phyloP scores from a whole-genome alignment of 2,113 vertebrate species.

The Thamnophis sirtalis region DNA sequence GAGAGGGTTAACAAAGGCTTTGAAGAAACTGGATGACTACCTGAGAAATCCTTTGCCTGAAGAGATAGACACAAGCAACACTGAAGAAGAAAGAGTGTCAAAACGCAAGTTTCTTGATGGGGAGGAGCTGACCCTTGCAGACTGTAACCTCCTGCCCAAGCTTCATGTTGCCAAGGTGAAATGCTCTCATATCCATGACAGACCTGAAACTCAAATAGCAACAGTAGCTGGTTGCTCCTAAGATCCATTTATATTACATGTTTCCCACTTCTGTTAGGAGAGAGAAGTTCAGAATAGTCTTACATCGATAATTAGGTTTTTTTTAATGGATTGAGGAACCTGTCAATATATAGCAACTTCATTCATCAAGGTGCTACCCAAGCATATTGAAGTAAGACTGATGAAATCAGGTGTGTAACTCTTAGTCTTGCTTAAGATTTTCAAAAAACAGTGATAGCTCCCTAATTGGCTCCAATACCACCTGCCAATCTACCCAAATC shows the following conservation, averaged over 20 bases:
- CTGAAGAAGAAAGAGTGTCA: slow-evolving; percentile 82
- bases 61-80: slow-evolving; percentile 84
- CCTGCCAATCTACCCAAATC: background rate
- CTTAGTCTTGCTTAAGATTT: background rate
- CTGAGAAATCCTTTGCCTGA: slow-evolving; percentile 85
- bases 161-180: slow-evolving; percentile 96
- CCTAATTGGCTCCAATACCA: background rate
- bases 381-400: background rate
- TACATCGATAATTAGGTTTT: background rate
- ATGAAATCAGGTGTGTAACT: background rate
- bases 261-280: background rate
- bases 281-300: background rate
- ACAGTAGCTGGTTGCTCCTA: background rate
- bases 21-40: slow-evolving; percentile 91
- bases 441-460: background rate
- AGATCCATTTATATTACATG: background rate
- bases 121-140: slow-evolving; percentile 88
- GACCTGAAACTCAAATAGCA: background rate
- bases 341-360: background rate
- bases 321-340: background rate
- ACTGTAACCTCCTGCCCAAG: slow-evolving; percentile 98
- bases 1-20: slow-evolving; percentile 80
- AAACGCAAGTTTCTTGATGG: slow-evolving; percentile 89
- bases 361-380: background rate
- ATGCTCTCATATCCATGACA: background rate